Evolutionary conservation across 2,888 invertebrate species (phyloP).

Genomic region (Epinotia ramella): DNA sequence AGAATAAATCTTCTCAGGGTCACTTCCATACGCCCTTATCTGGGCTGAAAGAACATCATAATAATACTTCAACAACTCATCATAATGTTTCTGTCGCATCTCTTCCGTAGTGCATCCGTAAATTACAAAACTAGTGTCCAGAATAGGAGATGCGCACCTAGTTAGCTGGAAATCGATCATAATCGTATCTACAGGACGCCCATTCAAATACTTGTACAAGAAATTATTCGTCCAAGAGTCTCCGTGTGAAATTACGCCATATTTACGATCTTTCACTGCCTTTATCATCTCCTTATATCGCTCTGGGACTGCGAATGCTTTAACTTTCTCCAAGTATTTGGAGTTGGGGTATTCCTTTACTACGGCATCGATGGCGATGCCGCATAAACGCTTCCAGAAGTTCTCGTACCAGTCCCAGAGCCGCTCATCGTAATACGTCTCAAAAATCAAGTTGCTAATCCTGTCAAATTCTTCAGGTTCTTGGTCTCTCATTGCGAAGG

Average conservation of each 20-base stretch:
- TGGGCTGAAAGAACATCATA: slow-evolving; percentile 82
- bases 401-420: slow-evolving; percentile 84
- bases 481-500: slow-evolving; percentile 85
- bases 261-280: slow-evolving; percentile 67
- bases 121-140: slow-evolving; percentile 84
- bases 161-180: slow-evolving; percentile 90
- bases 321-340: slow-evolving; percentile 84
- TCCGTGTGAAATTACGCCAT: slow-evolving; percentile 88
- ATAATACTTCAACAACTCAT: slow-evolving; percentile 86
- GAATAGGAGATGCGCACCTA: slow-evolving; percentile 83
- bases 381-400: slow-evolving; percentile 80
- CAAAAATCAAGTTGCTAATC: slow-evolving; percentile 73
- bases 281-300: slow-evolving; percentile 79
- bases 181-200: slow-evolving; percentile 72
- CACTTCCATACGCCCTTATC: slow-evolving; percentile 86
- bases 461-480: slow-evolving; percentile 78
- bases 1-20: slow-evolving; percentile 83
- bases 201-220: slow-evolving; percentile 76
- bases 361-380: slow-evolving; percentile 87
- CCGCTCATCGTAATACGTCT: slow-evolving; percentile 85
- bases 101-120: slow-evolving; percentile 86
- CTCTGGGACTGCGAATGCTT: slow-evolving; percentile 81
- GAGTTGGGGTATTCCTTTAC: slow-evolving; percentile 86
- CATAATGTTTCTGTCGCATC: slow-evolving; percentile 84
- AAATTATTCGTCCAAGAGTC: slow-evolving; percentile 93